Conservation (phyloP, 2,888 invertebrate genomes). For the Petrophora chlorosata region DNA sequence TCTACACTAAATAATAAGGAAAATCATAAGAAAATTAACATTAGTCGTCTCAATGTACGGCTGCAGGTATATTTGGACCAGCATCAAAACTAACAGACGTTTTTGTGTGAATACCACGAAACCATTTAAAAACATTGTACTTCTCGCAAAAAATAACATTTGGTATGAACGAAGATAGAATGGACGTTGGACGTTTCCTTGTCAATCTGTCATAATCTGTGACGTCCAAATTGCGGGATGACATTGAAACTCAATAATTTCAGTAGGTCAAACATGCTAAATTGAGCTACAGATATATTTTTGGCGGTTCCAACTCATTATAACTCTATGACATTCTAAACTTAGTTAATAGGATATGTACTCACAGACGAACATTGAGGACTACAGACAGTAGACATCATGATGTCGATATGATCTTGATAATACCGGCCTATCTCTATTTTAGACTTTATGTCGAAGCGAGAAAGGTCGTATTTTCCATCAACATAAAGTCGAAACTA, state of each 20-base stretch:
- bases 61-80: conserved; percentile 20
- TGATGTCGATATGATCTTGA: too few species aligned
- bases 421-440: too few species aligned
- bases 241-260: conserved; percentile 12
- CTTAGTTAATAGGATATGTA: too few species aligned
- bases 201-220: conserved; percentile 25
- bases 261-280: not conserved
- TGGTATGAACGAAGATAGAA: conserved; percentile 16
- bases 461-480: too few species aligned
- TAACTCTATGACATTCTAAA: too few species aligned
- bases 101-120: conserved; percentile 23
- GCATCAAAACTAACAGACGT: conserved; percentile 21
- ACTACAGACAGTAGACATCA: too few species aligned
- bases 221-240: conserved; percentile 1
- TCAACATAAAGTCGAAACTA: too few species aligned
- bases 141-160: conserved; percentile 23
- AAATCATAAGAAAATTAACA: not conserved
- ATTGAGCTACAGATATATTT: too few species aligned
- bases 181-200: conserved; percentile 21
- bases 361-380: too few species aligned
- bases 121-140: conserved; percentile 14
- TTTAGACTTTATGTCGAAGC: too few species aligned
- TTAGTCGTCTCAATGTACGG: not conserved
- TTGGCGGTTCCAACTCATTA: too few species aligned
- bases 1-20: too few species aligned